A percentile compares a stretch with the other conserved stretches of the same genome.
Conservation (phyloP, 2,888 invertebrate species). For the Hanleya hanleyi region DNA sequence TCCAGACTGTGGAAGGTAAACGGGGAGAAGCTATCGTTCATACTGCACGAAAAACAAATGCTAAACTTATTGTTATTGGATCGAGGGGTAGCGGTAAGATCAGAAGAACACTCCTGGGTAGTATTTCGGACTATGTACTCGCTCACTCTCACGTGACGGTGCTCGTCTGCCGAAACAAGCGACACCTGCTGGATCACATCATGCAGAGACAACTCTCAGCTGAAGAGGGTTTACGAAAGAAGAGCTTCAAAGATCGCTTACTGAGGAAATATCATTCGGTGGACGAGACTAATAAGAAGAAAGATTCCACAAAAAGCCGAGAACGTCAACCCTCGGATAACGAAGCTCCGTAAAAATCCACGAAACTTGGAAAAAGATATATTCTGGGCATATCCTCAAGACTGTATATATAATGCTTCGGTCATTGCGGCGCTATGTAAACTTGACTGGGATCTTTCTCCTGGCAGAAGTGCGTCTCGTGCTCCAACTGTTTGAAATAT, state of each 20-base stretch:
- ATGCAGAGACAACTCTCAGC: neutral
- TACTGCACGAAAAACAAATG: neutral
- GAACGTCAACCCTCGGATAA: neutral
- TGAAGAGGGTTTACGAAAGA: neutral
- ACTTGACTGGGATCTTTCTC: too few species aligned
- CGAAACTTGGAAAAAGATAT: too few species aligned
- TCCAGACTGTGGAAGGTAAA: neutral
- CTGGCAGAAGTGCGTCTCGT: too few species aligned
- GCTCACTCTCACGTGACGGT: neutral
- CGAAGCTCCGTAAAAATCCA: neutral
- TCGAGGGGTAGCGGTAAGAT: constrained; percentile 2
- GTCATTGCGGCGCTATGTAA: too few species aligned
- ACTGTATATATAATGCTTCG: too few species aligned
- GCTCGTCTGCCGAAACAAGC: constrained; percentile 7
- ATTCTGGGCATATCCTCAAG: too few species aligned
- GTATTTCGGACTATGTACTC: constrained; percentile 4
- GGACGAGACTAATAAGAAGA: neutral
- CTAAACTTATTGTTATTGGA: constrained; percentile 2
- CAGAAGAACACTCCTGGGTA: neutral
- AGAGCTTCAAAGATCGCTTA: neutral
- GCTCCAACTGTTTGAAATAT: too few species aligned
- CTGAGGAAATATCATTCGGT: constrained; percentile 2
- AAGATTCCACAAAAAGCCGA: neutral
- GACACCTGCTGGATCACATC: neutral
- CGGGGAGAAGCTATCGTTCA: constrained; percentile 8